These are phyloP conservation scores for Philypnodon macrostomus DNA, from an alignment of 2,797 vertebrate genomes.

Conservation along the genomic window DNA sequence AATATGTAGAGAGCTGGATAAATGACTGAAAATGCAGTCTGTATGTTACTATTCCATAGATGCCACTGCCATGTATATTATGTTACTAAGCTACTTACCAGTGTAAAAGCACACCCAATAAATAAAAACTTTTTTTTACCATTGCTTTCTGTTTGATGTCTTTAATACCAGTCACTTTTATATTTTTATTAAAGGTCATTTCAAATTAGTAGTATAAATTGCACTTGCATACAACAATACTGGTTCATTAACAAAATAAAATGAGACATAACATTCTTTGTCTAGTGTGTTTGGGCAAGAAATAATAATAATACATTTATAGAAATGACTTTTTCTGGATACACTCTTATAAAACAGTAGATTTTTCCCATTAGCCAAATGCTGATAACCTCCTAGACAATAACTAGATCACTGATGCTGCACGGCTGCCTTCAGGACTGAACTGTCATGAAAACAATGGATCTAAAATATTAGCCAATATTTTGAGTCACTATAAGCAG, in stretches of 20 bases:
- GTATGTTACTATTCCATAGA: not conserved
- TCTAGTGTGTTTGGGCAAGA: not conserved
- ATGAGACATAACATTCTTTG: too few species aligned
- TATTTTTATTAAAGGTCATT: not conserved
- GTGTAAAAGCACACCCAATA: conserved; percentile 33
- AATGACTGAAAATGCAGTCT: conserved; percentile 13
- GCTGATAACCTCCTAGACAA: not conserved
- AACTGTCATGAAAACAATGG: too few species aligned
- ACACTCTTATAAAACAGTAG: not conserved
- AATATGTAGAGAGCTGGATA: conserved; percentile 1
- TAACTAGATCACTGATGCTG: not conserved
- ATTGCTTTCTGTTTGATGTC: not conserved
- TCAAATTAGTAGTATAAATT: too few species aligned
- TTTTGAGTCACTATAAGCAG: too few species aligned
- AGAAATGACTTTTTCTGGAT: not conserved
- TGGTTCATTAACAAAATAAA: not conserved
- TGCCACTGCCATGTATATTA: not conserved
- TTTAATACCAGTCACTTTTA: not conserved
- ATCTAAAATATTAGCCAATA: too few species aligned
- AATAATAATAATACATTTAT: too few species aligned
- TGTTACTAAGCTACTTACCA: conserved; percentile 13
- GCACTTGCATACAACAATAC: not conserved
- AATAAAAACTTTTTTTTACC: conserved; percentile 17
- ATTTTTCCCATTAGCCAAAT: conserved; percentile 3
- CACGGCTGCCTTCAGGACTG: not conserved